phyloP scores from a whole-genome alignment of 2,113 vertebrate species.

The Neolamprologus hecqui region DNA sequence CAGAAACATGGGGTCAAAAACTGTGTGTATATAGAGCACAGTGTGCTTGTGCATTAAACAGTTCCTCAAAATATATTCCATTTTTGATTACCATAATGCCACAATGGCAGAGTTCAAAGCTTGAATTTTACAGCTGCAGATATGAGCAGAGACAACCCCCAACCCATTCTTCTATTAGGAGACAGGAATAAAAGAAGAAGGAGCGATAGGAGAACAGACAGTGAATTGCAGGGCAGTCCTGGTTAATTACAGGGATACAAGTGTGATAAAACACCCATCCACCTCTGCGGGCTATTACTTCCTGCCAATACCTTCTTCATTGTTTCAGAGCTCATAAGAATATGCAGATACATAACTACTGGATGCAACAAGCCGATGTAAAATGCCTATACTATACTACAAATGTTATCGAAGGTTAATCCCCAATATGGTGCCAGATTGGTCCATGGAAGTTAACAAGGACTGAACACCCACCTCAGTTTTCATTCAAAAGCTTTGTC shows the following conservation, averaged over 20 bases:
- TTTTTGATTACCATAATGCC: constrained; percentile 53
- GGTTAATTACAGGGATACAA: constrained; percentile 59
- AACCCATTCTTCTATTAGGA: background rate
- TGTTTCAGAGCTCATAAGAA: constrained; percentile 44
- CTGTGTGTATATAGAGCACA: background rate
- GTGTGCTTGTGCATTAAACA: constrained; percentile 21
- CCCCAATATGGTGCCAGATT: background rate
- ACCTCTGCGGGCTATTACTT: constrained; percentile 42
- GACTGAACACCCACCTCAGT: background rate
- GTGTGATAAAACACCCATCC: constrained; percentile 52
- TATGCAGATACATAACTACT: constrained; percentile 42
- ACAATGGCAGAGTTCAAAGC: constrained; percentile 54
- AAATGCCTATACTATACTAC: background rate
- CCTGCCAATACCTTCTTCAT: constrained; percentile 51
- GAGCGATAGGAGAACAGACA: constrained; percentile 17
- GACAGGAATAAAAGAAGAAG: background rate
- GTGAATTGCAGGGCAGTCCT: constrained; percentile 50
- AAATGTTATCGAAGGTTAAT: constrained; percentile 4
- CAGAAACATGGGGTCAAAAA: constrained; percentile 34
- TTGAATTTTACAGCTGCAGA: constrained; percentile 52
- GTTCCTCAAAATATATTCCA: constrained; percentile 38
- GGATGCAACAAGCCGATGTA: constrained; percentile 9
- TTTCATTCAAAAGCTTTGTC: background rate
- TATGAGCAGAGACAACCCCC: constrained; percentile 17
- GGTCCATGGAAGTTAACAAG: background rate